Conservation (phyloP, 2,888 invertebrate species). For the Campoplex nolae region DNA sequence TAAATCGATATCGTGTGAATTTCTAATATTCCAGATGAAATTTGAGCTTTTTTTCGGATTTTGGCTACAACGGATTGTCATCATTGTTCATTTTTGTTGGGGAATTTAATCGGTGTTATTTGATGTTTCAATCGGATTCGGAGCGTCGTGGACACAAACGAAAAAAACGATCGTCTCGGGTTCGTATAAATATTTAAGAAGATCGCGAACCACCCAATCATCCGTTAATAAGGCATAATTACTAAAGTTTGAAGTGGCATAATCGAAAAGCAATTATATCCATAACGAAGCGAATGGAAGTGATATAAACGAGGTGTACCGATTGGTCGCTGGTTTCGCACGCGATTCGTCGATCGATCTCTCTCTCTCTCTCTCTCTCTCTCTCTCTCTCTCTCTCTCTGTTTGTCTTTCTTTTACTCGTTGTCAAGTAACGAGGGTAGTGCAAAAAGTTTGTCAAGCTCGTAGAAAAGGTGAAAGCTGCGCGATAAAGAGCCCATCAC, state of each 20-base stretch:
- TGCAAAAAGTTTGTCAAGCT: conserved; percentile 42
- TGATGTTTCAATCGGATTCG: not conserved
- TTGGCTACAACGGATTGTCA: not conserved
- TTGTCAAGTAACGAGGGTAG: not conserved
- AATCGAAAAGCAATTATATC: conserved; percentile 2
- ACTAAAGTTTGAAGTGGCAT: conserved; percentile 4
- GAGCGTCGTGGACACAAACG: not conserved
- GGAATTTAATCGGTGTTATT: not conserved
- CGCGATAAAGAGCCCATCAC: conserved; percentile 41
- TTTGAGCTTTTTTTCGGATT: not conserved
- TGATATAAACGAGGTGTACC: not conserved
- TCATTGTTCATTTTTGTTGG: not conserved
- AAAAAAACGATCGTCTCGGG: not conserved
- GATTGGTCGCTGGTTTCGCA: conserved; percentile 26
- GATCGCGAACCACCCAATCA: not conserved
- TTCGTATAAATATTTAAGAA: not conserved
- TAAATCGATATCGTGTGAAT: not conserved
- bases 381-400: not conserved
- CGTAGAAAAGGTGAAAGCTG: conserved; percentile 23
- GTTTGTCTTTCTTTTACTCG: not conserved
- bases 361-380: not conserved
- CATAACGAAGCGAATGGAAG: conserved; percentile 21
- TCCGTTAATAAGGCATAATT: conserved; percentile 13
- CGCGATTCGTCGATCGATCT: conserved; percentile 45
- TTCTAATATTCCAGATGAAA: not conserved